Percentiles rank a stretch among this genome's conserved stretches.
Conservation (phyloP, 2,888 invertebrate genomes). For the Phalera bucephala region DNA sequence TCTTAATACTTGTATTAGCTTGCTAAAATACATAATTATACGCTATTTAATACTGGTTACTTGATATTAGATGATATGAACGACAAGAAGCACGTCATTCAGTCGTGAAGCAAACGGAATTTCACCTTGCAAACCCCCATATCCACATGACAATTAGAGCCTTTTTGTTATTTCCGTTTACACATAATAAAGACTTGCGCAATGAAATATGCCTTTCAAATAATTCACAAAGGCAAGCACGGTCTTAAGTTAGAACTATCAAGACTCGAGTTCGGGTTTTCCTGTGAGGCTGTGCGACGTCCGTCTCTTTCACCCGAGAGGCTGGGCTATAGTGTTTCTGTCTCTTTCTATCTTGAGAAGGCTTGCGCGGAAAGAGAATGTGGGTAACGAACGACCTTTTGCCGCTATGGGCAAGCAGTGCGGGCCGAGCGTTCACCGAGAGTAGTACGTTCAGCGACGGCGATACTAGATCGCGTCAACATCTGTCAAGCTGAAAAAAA, state of each 20-base stretch:
- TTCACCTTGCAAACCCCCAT: conserved; percentile 39
- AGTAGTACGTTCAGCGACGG: conserved; percentile 51
- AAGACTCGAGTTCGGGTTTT: conserved; percentile 79
- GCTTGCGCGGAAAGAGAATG: conserved; percentile 84
- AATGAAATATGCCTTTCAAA: conserved; percentile 71
- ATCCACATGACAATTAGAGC: conserved; percentile 49
- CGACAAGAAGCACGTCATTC: too few species aligned
- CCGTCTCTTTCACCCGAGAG: conserved; percentile 49
- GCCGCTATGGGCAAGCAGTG: conserved; percentile 79
- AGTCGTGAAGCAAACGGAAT: conserved; percentile 2
- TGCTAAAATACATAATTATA: too few species aligned
- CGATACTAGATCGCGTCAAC: conserved; percentile 55
- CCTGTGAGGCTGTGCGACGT: conserved; percentile 63
- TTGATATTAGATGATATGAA: too few species aligned
- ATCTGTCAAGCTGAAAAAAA: conserved; percentile 73
- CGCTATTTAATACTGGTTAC: too few species aligned
- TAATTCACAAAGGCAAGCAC: conserved; percentile 77
- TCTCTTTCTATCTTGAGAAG: conserved; percentile 74
- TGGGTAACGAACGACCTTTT: conserved; percentile 82
- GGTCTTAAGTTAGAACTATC: conserved; percentile 77
- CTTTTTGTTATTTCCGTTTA: conserved; percentile 61
- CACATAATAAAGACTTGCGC: conserved; percentile 64
- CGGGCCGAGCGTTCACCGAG: conserved; percentile 77
- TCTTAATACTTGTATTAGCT: too few species aligned
- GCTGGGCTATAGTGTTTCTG: conserved; percentile 34